phyloP scores from a whole-genome alignment of 2,113 vertebrate genomes.

The Seriola quinqueradiata region DNA sequence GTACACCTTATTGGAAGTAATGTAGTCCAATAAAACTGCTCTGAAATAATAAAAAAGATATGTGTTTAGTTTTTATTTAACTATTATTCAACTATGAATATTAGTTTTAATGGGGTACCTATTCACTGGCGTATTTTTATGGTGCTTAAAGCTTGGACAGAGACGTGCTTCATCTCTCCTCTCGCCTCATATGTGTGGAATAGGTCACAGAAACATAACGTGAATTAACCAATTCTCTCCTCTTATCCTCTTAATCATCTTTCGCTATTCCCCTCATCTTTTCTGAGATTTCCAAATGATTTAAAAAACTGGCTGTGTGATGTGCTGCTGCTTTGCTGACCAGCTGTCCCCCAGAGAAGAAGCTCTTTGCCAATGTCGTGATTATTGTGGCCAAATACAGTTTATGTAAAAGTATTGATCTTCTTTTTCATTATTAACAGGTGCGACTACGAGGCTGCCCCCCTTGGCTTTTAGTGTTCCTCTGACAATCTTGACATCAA shows the following conservation, averaged over 20 bases:
- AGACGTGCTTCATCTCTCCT: not conserved
- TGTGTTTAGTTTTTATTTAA: no score
- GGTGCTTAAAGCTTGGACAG: not conserved
- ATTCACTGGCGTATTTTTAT: not conserved
- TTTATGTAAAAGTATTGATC: conserved; percentile 12
- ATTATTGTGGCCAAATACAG: not conserved
- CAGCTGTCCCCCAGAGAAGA: not conserved
- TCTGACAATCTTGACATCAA: conserved; percentile 18
- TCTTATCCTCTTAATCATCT: not conserved
- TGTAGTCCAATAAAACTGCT: not conserved
- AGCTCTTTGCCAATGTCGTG: not conserved
- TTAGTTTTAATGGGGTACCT: not conserved
- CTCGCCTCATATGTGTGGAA: not conserved
- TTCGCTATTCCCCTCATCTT: not conserved
- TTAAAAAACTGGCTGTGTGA: not conserved
- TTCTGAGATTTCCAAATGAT: not conserved
- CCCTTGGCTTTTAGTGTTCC: conserved; percentile 24
- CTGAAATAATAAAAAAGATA: not conserved
- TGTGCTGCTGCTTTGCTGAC: conserved; percentile 2
- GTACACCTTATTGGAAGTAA: not conserved
- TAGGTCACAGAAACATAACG: not conserved
- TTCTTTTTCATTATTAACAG: conserved; percentile 47
- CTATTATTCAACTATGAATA: not conserved
- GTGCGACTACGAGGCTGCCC: conserved; percentile 39
- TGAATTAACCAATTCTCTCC: not conserved